phyloP scores from a whole-genome alignment of 2,888 invertebrate species.

The Sepioteuthis lessoniana region DNA sequence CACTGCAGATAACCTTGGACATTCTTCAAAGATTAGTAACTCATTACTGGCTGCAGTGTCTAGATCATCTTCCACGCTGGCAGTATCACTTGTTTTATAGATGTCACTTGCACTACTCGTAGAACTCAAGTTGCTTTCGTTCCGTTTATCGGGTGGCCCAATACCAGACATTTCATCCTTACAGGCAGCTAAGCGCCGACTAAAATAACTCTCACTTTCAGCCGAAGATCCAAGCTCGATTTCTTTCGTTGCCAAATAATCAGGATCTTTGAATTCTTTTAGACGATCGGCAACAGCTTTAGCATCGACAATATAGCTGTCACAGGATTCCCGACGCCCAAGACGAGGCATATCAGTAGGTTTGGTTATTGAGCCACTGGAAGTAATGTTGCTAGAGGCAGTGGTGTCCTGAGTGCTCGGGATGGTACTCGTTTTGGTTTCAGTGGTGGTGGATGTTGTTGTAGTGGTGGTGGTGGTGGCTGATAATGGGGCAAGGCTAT shows the following conservation, averaged over 20 bases:
- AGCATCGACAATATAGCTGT: conserved; percentile 62
- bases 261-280: conserved; percentile 71
- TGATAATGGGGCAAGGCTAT: conserved; percentile 46
- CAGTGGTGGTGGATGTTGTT: conserved; percentile 50
- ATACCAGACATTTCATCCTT: conserved; percentile 48
- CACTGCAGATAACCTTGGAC: conserved; percentile 40
- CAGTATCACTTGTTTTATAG: conserved; percentile 58
- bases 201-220: conserved; percentile 69
- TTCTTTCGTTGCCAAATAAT: conserved; percentile 64
- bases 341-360: conserved; percentile 53
- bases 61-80: conserved; percentile 40
- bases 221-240: conserved; percentile 71
- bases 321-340: conserved; percentile 55
- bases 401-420: conserved; percentile 46
- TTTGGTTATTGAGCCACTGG: conserved; percentile 53
- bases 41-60: conserved; percentile 37
- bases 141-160: conserved; percentile 55
- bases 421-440: conserved; percentile 49
- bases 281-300: conserved; percentile 63
- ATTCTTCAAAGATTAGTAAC: conserved; percentile 41
- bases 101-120: conserved; percentile 68
- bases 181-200: conserved; percentile 55
- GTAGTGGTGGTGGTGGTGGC: conserved; percentile 51
- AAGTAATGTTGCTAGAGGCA: conserved; percentile 51
- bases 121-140: conserved; percentile 59